Base-by-base conservation (phyloP, 2,888 invertebrate species). In the Spilarctia lutea region DNA sequence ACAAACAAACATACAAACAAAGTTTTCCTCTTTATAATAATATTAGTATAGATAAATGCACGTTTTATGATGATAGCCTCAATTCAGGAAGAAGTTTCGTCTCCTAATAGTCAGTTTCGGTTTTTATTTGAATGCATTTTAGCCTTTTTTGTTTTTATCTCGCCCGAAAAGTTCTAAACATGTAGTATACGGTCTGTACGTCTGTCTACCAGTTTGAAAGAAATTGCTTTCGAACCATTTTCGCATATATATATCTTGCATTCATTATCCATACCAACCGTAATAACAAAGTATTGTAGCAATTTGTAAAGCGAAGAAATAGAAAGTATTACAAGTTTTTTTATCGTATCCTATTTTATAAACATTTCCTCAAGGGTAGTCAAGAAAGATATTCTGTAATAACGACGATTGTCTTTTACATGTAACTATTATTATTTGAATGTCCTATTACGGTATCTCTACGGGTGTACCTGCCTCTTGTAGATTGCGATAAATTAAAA, bases 381-480 rank as follows among this genome's bases (percentile, higher is more conserved):
- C 52, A 69, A 69, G 52, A 35, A 56, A 56, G 56, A 69, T 24
- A 69, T 56, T 69, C n/a, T 27, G 35, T 69, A 69, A 69, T 56
- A 52, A 27, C 8, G n/a, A 20, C 68, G 52, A 33, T 35, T 52
- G n/a, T 52, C 85, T 84, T 82, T 77, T 72, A 75, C 81, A 73
- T 79, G 56, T 79, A 52, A 4, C 20, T 48, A 76, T 82, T 85
- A 86, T 75, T 71, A 65, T 45, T 65, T 72, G 75, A 45, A 69
- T 65, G 65, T 63, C 48, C 27, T 63, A 75, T 70, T 20, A 65
- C 68, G 66, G 72, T 85, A 83, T 83, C 82, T 76, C n/a, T 67
- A 56, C 18, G 39, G 11, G 11, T 11, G 0, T 39, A 39, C 39
- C 39, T 39, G 11, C 24, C 8, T 56, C n/a, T 27, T 27, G 27